Evolutionary conservation across 2,888 invertebrate species (phyloP).

Genomic region (Cynaeus angustus): DNA sequence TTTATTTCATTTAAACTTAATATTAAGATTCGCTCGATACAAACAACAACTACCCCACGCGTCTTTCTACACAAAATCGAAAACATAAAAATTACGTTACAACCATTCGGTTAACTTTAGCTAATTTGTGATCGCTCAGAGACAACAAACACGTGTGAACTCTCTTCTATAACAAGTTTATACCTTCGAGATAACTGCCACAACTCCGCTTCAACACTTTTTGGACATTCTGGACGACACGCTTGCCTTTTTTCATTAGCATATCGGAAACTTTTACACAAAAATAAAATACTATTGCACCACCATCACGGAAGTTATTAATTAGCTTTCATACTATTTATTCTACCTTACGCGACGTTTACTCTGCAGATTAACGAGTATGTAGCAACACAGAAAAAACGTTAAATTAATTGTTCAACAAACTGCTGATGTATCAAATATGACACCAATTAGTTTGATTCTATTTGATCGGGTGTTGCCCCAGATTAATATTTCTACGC

Average conservation of each 20-base stretch:
- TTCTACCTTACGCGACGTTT: too few relatives aligned
- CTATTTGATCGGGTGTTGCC: too few relatives aligned
- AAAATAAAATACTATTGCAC: background rate
- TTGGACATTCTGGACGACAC: constrained; percentile 25
- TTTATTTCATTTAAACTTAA: constrained; percentile 67
- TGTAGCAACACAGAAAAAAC: too few relatives aligned
- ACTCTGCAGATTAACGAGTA: too few relatives aligned
- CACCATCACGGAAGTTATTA: background rate
- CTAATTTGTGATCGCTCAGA: constrained; percentile 18
- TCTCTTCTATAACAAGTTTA: constrained; percentile 20
- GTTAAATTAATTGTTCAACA: too few relatives aligned
- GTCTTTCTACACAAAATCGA: constrained; percentile 73
- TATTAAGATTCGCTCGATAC: constrained; percentile 43
- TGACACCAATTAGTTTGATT: too few relatives aligned
- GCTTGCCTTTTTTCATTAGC: constrained; percentile 25
- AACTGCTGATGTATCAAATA: too few relatives aligned
- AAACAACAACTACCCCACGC: constrained; percentile 44
- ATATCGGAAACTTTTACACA: constrained; percentile 13
- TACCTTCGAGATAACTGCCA: constrained; percentile 20
- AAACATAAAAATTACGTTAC: constrained; percentile 14
- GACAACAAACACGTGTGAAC: constrained; percentile 12
- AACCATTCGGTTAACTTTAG: constrained; percentile 19
- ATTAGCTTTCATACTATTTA: too few relatives aligned
- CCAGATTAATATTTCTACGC: too few relatives aligned
- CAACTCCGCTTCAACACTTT: constrained; percentile 16